Base-by-base conservation (phyloP, 1,140 invertebrate species). In the Pararge aegeria region DNA sequence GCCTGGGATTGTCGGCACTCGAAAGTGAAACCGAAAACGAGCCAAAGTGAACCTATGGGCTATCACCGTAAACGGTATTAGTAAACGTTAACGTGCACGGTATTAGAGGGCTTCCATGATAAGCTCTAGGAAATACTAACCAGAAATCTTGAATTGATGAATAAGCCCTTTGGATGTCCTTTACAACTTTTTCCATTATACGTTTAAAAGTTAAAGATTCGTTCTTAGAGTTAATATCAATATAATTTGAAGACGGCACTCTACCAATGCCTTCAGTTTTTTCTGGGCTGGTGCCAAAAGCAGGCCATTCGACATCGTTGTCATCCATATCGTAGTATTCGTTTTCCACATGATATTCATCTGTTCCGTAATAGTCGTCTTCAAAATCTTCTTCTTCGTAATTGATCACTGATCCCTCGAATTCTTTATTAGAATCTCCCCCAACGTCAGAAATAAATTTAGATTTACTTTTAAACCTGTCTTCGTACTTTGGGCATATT, bases 401-500 rank as follows among this genome's bases (percentile, higher is more conserved):
- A 42, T 69, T 53, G 27, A 55, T 30, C 3, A 61, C 16, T 24
- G 24, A 24, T 24, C 24, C 24, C 3, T 24, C 2, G 7, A 24
- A 4, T 4, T 56, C 61, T 10, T 64, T 52, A 55, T 54, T 24
- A 55, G 40, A 16, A 55, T 42, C 13, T 54, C 56, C 38, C 49
- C 6, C 38, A 27, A 6, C 7, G 16, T 58, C 42, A 18, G 37
- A n/a, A 1, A 13, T 15, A 9, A 30, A 13, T 9, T 37, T 59
- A 12, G 29, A 5, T 30, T 55, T 66, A 24, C 49, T 69, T 34
- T 69, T 73, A 34, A 84, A 52, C 66, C 56, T 76, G 12, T 76
- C 57, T 62, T 86, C 80, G 51, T 73, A 73, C 61, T 77, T 68
- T 6, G 66, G 24, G 55, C 66, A 77, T 49, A 42, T 60, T 10